Evolutionary conservation across 2,113 vertebrate species (phyloP).

Genomic region (Paralichthys olivaceus): DNA sequence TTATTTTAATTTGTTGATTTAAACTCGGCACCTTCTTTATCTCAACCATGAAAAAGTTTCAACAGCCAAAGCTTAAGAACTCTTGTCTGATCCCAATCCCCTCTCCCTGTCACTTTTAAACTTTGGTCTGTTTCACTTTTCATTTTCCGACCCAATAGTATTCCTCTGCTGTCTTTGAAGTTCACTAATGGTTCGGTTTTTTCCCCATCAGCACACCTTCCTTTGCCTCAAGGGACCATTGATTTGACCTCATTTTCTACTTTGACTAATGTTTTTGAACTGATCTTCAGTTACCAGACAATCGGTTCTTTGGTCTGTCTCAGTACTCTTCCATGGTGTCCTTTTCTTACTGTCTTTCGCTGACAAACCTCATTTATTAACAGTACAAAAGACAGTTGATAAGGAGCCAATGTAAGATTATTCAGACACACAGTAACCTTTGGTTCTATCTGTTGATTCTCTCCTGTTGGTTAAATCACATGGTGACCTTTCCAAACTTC

Average conservation of each 20-base stretch:
- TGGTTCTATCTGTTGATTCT: constrained; percentile 68
- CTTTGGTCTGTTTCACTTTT: constrained; percentile 32
- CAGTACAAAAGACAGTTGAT: constrained; percentile 35
- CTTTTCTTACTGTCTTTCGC: constrained; percentile 19
- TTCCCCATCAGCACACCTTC: constrained; percentile 59
- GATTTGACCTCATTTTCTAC: constrained; percentile 64
- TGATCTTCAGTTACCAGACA: constrained; percentile 49
- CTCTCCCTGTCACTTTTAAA: constrained; percentile 29
- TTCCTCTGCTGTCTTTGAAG: constrained; percentile 47
- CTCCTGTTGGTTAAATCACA: constrained; percentile 73
- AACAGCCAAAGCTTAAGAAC: constrained; percentile 44
- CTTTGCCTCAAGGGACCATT: constrained; percentile 53
- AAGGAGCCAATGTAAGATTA: constrained; percentile 58
- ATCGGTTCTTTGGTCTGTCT: constrained; percentile 58
- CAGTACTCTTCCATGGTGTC: constrained; percentile 56
- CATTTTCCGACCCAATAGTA: constrained; percentile 21
- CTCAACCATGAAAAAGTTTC: constrained; percentile 3
- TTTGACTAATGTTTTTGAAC: constrained; percentile 48
- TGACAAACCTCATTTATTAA: background rate
- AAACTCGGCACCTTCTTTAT: background rate
- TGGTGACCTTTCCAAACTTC: constrained; percentile 71
- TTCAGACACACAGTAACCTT: constrained; percentile 48
- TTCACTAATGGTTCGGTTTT: constrained; percentile 70
- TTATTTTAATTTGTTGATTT: background rate
- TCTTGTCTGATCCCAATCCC: constrained; percentile 29